Evolutionary conservation across 2,797 vertebrate species (phyloP).

Genomic region (Sitta carolinensis): DNA sequence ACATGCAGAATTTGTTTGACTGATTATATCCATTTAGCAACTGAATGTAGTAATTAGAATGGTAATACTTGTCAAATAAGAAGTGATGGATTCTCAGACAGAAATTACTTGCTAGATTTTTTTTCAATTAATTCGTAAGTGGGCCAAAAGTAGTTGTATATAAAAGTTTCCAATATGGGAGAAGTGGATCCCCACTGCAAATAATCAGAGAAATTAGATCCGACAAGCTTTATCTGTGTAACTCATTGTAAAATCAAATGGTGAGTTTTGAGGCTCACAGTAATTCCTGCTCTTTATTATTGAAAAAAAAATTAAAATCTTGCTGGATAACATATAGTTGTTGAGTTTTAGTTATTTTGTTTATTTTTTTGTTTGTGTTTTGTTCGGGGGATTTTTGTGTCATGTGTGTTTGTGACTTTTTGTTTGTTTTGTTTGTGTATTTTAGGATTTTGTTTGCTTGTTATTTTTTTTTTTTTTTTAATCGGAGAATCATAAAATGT

Average conservation of each 20-base stretch:
- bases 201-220: neutral
- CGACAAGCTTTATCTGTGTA: neutral
- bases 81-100: neutral
- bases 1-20: neutral
- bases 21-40: neutral
- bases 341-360: neutral
- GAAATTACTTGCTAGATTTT: neutral
- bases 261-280: neutral
- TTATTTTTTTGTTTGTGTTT: neutral
- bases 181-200: neutral
- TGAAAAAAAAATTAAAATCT: neutral
- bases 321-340: neutral
- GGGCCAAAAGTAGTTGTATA: neutral
- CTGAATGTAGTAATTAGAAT: neutral
- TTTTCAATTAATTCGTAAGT: neutral
- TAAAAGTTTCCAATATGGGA: neutral
- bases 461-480: neutral
- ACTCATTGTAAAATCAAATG: neutral
- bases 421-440: neutral
- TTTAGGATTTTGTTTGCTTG: neutral
- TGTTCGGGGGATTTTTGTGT: neutral
- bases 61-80: neutral
- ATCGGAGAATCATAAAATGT: neutral
- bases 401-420: fast-evolving
- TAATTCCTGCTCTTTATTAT: neutral